Conservation (phyloP, 2,888 invertebrate genomes). For the Asteroscopus sphinx region DNA sequence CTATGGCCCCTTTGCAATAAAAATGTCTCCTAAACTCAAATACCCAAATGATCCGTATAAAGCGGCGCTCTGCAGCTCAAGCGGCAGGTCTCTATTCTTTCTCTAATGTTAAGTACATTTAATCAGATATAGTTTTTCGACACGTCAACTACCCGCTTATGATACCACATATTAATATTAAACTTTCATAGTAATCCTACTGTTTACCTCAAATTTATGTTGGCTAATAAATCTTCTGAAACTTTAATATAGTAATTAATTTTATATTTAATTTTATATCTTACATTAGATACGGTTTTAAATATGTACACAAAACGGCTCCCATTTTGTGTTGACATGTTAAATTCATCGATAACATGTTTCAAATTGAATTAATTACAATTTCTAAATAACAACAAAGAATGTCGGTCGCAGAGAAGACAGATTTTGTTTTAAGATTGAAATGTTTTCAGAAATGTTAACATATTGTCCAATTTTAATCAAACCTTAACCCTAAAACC, state of each 20-base stretch:
- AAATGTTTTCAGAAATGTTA: slow-evolving; percentile 63
- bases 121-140: slow-evolving; percentile 68
- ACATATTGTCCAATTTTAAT: slow-evolving; percentile 85
- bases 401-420: slow-evolving; percentile 40
- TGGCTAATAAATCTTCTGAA: slow-evolving; percentile 86
- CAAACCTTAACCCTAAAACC: slow-evolving; percentile 83
- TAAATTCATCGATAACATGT: slow-evolving; percentile 51
- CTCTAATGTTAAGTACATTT: slow-evolving; percentile 81
- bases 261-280: slow-evolving; percentile 51
- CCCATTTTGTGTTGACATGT: slow-evolving; percentile 61
- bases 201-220: slow-evolving; percentile 79
- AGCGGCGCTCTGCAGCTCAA: slow-evolving; percentile 72
- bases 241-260: slow-evolving; percentile 76
- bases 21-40: slow-evolving; percentile 69
- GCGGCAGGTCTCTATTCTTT: slow-evolving; percentile 62
- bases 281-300: slow-evolving; percentile 49
- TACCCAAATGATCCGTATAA: slow-evolving; percentile 68
- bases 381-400: slow-evolving; percentile 41
- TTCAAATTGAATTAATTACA: slow-evolving; percentile 35
- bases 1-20: slow-evolving; percentile 84
- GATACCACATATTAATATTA: slow-evolving; percentile 71
- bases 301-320: slow-evolving; percentile 56
- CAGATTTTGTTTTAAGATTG: slow-evolving; percentile 25
- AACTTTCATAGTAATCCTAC: slow-evolving; percentile 78
- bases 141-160: slow-evolving; percentile 74